A percentile compares a stretch with the other conserved stretches of the same genome.
Evolutionary conservation across 2,888 invertebrate species (phyloP).

Genomic region (Rhabditoides inermis): DNA sequence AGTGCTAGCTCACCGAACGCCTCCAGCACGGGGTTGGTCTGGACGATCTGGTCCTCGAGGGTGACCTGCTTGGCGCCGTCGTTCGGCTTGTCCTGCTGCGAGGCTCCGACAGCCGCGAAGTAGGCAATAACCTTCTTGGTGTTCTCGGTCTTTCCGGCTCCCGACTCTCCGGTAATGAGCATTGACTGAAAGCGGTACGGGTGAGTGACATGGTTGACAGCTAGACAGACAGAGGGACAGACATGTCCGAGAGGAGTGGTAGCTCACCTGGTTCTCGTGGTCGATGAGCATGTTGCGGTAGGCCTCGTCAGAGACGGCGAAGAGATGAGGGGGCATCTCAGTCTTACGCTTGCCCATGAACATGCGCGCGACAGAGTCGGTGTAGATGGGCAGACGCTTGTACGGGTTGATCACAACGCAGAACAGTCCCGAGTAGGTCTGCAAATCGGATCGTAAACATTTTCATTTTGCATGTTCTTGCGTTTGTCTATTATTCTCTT

Average conservation of each 20-base stretch:
- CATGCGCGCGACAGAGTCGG: slow-evolving; percentile 56
- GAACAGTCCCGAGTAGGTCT: slow-evolving; percentile 32
- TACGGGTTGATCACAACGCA: slow-evolving; percentile 35
- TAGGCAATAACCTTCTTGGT: slow-evolving; percentile 99
- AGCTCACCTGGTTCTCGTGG: slow-evolving; percentile 43
- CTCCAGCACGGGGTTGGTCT: slow-evolving; percentile 96
- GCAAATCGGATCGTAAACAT: neutral
- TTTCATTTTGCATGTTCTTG: no score
- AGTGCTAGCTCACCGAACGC: slow-evolving; percentile 90
- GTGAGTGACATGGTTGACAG: no score
- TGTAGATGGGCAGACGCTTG: slow-evolving; percentile 36
- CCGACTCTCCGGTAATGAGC: slow-evolving; percentile 93
- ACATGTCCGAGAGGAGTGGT: no score
- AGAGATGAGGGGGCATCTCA: slow-evolving; percentile 98
- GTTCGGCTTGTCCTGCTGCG: slow-evolving; percentile 10
- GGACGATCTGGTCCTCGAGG: slow-evolving; percentile 97
- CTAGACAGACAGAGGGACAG: no score
- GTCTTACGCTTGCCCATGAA: slow-evolving; percentile 98
- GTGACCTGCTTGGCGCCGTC: slow-evolving; percentile 61
- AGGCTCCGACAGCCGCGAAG: slow-evolving; percentile 66
- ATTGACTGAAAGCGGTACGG: slow-evolving; percentile 74
- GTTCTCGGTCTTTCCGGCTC: slow-evolving; percentile 99
- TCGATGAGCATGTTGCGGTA: slow-evolving; percentile 55
- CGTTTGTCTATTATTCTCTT: no score
- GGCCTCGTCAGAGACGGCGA: slow-evolving; percentile 32